Evolutionary conservation across 2,797 vertebrate species (phyloP), one percentile per base, ranked within the genome.

Genomic region (Xerus rutilus): DNA sequence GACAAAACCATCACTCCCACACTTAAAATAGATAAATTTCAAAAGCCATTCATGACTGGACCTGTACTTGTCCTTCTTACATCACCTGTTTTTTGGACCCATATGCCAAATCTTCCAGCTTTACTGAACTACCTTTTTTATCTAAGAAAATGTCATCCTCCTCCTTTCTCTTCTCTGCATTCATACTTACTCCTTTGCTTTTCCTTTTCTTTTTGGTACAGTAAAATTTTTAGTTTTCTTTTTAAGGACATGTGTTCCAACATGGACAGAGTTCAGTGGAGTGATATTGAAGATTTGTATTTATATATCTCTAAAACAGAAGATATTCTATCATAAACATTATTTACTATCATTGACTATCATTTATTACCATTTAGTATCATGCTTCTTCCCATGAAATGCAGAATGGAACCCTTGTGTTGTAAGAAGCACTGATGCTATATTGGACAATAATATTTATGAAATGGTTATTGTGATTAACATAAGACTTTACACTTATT

Each of bases 11-110:
- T 91, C 43, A 45, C 21, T 82, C 11, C 20, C 18, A 70, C 5
- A 91, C 54, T 43, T 54, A 47, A 83, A 95, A 84, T 8, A 83
- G 35, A 70, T 78, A 67, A 32, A 72, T 92, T 85, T 92, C 52
- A 81, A 59, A 93, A 67, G 13, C n/a, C 73, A 67, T 79, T 85
- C 13, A 28, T 65, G 43, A 82, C 11, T 47, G 13, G 43, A 13
- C 39, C 18, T 52, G 1, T 52, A 0, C 79, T 87, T 83, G 35
- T 95, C 70, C n/a, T 73, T 82, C 25, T n/a, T 10, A n/a, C 7
- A 1, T 95, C 47, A 62, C 49, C 11, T 86, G 39, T 78, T 83
- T 73, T 35, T 32, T 35, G 12, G 25, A 62, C 6, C 12, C 28
- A n/a, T 35, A 54, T 17, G 70, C 15, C 23, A 69, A 28, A 59